Evolutionary conservation across 23 tunicate species (phyloP), one percentile per base, ranked within the genome.

Genomic region (Pegea sp.): DNA sequence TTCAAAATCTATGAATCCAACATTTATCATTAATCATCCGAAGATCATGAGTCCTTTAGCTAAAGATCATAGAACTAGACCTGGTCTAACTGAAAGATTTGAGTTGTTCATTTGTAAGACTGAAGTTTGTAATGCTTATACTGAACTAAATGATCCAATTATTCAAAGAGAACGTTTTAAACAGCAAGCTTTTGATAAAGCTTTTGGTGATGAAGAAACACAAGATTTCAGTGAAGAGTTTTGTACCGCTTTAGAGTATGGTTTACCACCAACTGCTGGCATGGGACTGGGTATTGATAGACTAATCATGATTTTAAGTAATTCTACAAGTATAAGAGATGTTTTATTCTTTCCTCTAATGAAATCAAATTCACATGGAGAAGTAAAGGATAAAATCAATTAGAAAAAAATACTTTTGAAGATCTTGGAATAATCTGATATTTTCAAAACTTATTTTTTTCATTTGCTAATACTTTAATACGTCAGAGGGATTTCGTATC

Each of bases 41-140:
- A 66, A 91, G 49, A 69, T 91, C 34, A 91, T 91, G 99, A 78
- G 93, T 59, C 99, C 99, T 2, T 72, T 91, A 20, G 99, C 99
- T 3, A 91, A 91, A 59, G 75, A 78, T 74, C 93, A 78, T 60
- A 65, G 93, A 1, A 30, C 56, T 7, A 32, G 48, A 1, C 69
- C 75, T 5, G 99, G 99, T 25, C 2, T 91, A 0, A 78, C 99
- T 3, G 99, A 91, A 56, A 53, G 99, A 18, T 91, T 91, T 49
- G 99, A 91, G 38, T 38, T 91, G 25, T 91, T 78, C 46, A 87
- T 91, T 2, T 67, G 72, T 50, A 78, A 68, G 62, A 91, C 72
- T 53, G 99, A 91, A 53, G 78, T 91, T 29, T 74, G 86, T 33
- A 91, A 91, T 31, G 84, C 93, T 22, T 91, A 91, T 61, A 91